These are phyloP conservation scores for Lates japonicus DNA, from an alignment of 2,797 vertebrate species.

Conservation along the genomic window DNA sequence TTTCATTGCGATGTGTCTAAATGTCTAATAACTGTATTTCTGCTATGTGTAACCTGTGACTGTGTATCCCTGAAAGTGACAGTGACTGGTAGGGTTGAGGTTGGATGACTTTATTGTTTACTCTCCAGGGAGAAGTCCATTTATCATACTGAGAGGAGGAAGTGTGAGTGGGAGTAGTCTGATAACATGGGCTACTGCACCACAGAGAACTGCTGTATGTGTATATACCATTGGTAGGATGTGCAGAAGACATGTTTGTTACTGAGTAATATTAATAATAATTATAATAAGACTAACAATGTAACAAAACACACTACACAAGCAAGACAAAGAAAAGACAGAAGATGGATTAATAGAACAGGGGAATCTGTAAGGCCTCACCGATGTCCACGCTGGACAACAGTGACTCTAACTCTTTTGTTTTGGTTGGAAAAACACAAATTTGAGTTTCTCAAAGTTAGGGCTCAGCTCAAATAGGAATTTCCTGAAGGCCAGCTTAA, in stretches of 20 bases:
- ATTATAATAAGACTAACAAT: neutral
- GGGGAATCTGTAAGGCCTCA: neutral
- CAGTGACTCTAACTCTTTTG: neutral
- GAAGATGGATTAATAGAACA: neutral
- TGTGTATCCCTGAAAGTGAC: constrained; percentile 60
- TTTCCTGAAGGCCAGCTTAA: constrained; percentile 29
- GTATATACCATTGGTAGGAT: constrained; percentile 13
- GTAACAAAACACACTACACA: neutral
- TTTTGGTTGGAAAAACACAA: neutral
- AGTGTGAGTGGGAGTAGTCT: constrained; percentile 63
- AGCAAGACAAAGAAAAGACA: neutral
- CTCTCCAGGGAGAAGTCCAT: constrained; percentile 72
- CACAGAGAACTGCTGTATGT: constrained; percentile 34
- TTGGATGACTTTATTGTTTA: constrained; percentile 79
- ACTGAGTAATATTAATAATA: neutral
- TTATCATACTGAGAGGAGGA: constrained; percentile 73
- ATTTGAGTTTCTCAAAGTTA: constrained; percentile 9
- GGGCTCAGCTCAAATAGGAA: constrained; percentile 12
- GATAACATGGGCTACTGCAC: constrained; percentile 65
- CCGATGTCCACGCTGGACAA: neutral
- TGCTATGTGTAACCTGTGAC: constrained; percentile 51
- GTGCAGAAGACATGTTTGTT: constrained; percentile 7
- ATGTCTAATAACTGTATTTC: constrained; percentile 54
- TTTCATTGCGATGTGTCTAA: constrained; percentile 31
- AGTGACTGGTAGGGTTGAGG: constrained; percentile 65